Evolutionary conservation across 2,888 invertebrate genomes (phyloP).

Genomic region (Pheosia tremula): DNA sequence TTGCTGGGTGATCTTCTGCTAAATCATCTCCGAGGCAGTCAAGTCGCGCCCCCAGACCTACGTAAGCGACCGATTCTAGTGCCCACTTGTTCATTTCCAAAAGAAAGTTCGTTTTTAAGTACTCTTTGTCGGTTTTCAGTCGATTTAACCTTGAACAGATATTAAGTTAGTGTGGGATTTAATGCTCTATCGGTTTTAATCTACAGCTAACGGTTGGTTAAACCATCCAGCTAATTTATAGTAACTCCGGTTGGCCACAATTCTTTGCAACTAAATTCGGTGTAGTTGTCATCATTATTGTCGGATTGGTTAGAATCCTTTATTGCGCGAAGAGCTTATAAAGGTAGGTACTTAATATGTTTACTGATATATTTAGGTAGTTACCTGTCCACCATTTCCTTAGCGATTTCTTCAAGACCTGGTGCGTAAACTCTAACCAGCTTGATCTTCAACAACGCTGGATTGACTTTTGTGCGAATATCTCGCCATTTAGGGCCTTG

Average conservation of each 20-base stretch:
- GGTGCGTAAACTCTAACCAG: conserved; percentile 79
- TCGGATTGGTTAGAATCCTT: no score
- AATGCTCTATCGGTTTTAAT: no score
- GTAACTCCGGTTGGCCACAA: no score
- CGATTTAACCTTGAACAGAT: conserved; percentile 52
- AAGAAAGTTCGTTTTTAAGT: conserved; percentile 70
- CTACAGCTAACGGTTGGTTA: no score
- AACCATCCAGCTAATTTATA: no score
- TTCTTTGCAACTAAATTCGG: no score
- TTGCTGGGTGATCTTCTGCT: conserved; percentile 58
- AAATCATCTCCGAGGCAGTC: conserved; percentile 63
- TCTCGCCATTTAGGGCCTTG: conserved; percentile 88
- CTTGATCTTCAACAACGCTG: conserved; percentile 86
- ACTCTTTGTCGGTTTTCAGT: conserved; percentile 52
- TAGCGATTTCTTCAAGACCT: conserved; percentile 77
- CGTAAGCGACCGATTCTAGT: conserved; percentile 81
- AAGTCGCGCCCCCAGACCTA: conserved; percentile 66
- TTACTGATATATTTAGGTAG: not conserved
- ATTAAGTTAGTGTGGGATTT: not conserved
- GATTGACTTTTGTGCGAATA: conserved; percentile 87
- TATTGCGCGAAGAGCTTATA: no score
- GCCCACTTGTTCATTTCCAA: conserved; percentile 86
- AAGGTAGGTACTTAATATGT: no score
- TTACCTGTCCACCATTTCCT: conserved; percentile 66
- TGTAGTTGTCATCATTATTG: no score